Base-by-base conservation (phyloP, 2,113 vertebrate genomes). In the Pelodiscus sinensis region DNA sequence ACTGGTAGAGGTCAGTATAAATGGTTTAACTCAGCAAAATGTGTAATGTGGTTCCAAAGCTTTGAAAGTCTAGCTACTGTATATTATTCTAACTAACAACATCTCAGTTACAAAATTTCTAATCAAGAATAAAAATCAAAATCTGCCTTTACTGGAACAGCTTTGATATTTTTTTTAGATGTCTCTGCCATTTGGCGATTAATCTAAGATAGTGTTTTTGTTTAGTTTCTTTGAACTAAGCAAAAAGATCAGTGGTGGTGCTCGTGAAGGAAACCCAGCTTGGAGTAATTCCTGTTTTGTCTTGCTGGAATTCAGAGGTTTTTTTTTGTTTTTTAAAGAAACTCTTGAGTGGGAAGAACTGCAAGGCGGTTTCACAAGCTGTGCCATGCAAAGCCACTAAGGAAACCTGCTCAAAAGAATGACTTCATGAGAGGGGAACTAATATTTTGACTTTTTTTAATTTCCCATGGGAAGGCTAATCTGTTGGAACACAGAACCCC, bases 381-480 rank as follows among this genome's bases (percentile, higher is more conserved):
- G 88, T 82, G 93, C 90, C 82, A 94, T 94, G 96, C 94, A 86
- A 86, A 58, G 15, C 96, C 92, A 62, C 81, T 29, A 81, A 96
- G 97, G 95, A 96, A 96, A 94, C 91, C 62, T 84, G 85, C 89
- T 95, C 85, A 85, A 93, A 97, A 94, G 96, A 96, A 97, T 97
- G 97, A 97, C 96, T 97, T 97, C 96, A 97, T 90, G 84, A 92
- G 84, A 94, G 90, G 90, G 85, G 94, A 96, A 92, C 92, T 87
- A 94, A 92, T 92, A 96, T 94, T 97, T 95, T 94, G 92, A 92
- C 82, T 86, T 80, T 86, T 86, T 92, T 86, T 82, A 2, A 89
- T 96, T 97, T 97, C 98, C 98, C 97, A 92, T 88, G 98, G 95
- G 98, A 97, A 97, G 92, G 94, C 97, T 98, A 98, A 98, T 98